Base-by-base conservation (phyloP, 2,797 vertebrate species). In the Urosaurus nigricauda region DNA sequence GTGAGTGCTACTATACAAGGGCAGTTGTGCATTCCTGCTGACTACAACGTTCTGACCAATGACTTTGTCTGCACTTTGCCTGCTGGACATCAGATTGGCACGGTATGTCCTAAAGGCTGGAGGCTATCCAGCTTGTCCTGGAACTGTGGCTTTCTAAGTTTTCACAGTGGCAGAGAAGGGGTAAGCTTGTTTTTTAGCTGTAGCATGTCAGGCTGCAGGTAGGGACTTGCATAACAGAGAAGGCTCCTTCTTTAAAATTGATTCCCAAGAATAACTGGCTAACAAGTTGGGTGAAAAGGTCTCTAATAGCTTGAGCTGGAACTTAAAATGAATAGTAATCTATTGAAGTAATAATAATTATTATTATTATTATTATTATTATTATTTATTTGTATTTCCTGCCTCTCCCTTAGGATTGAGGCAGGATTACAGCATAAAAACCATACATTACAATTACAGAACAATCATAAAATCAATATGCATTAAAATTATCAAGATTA, bases 71-170 rank as follows among this genome's bases (percentile, higher is more conserved):
- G 98, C 85, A 91, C 94, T 17, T 96, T 99, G 87, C 96, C 96
- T 0, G 90, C 97, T 0, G 98, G 99, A 56, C 98, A 99, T 93
- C 95, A 90, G 9, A 98, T 99, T 24, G 99, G 98, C 95, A 96
- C 96, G 1, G 99, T 99, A 97, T 94, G 97, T 95, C 14, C 0
- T 16, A 0, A 0, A 73, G 5, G 9, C 0, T 1, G 26, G 7
- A 19, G 63, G 0, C 0, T 1, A 0, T 35, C 9, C 3, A 2
- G 29, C 43, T 60, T 58, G 5, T 63, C 5, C 21, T 16, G 13
- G 40, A 35, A 75, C 51, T 19, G 29, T 74, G 7, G 21, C 51
- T 65, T 5, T 14, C 8, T 9, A 2, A 73, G 32, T 43, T 37
- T 2, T 56, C 5, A 21, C 13, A 51, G 29, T 24, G 35, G 51